Evolutionary conservation across 2,888 invertebrate genomes (phyloP).

Genomic region (Lysandra coridon): DNA sequence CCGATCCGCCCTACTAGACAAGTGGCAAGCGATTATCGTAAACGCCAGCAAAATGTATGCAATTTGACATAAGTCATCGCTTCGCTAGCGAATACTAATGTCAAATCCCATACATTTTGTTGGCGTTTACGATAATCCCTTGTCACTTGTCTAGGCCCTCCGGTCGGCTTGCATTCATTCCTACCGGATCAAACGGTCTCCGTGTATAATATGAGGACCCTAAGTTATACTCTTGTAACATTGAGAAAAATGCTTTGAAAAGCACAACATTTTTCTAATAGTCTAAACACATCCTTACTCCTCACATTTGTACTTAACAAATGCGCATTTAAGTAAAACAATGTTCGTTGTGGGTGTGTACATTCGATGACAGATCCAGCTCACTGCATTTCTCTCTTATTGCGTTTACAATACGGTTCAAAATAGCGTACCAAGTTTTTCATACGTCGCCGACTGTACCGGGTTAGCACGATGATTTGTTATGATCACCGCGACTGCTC

Average conservation of each 20-base stretch:
- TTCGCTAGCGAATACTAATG: too few relatives aligned
- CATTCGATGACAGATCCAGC: not conserved
- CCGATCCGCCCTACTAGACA: too few relatives aligned
- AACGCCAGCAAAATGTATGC: too few relatives aligned
- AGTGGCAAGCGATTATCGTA: too few relatives aligned
- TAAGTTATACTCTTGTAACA: too few relatives aligned
- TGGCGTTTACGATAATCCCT: too few relatives aligned
- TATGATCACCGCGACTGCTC: constrained; percentile 70
- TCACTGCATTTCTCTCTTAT: not conserved
- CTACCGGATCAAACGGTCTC: too few relatives aligned
- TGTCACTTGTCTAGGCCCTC: too few relatives aligned
- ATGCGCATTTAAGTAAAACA: constrained; percentile 17
- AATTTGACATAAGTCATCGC: too few relatives aligned
- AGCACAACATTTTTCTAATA: not conserved
- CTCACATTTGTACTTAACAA: not conserved
- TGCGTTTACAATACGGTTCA: not conserved
- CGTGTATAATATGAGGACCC: too few relatives aligned
- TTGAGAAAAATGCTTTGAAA: not conserved
- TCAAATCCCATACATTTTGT: too few relatives aligned
- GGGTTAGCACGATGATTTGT: constrained; percentile 57
- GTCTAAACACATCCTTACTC: not conserved
- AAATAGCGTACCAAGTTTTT: not conserved
- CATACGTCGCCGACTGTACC: not conserved
- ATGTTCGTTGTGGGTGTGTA: not conserved
- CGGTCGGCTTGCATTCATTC: too few relatives aligned